phyloP scores from a whole-genome alignment of 2,888 invertebrate species.

The Andrena praecox region DNA sequence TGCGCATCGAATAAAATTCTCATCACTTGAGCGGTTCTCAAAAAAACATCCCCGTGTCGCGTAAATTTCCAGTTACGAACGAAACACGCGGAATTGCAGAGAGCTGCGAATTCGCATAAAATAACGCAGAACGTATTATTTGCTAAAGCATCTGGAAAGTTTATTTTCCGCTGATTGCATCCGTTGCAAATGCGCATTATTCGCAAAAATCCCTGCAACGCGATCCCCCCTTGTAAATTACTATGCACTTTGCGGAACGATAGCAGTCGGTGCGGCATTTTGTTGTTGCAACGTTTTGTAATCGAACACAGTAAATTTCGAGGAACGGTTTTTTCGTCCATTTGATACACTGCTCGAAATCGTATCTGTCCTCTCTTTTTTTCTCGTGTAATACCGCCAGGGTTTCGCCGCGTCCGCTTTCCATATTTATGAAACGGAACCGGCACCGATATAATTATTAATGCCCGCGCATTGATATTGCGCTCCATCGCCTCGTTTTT shows the following conservation, averaged over 20 bases:
- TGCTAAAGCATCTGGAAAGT: constrained; percentile 4
- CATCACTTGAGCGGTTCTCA: too few relatives aligned
- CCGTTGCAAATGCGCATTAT: constrained; percentile 22
- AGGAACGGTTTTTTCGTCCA: constrained; percentile 16
- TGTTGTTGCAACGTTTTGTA: constrained; percentile 22
- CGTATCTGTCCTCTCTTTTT: constrained; percentile 12
- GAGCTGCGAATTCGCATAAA: not conserved
- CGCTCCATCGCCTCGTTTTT: constrained; percentile 30
- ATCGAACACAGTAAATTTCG: constrained; percentile 9
- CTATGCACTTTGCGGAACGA: not conserved
- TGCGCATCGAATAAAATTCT: too few relatives aligned
- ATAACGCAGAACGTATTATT: constrained; percentile 17
- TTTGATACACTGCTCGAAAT: constrained; percentile 11
- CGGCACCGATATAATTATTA: constrained; percentile 15
- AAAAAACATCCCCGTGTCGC: too few relatives aligned
- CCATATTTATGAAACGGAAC: constrained; percentile 52
- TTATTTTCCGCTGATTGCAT: constrained; percentile 10
- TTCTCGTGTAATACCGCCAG: not conserved
- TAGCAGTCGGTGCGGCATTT: constrained; percentile 9
- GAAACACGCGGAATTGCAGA: not conserved
- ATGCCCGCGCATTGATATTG: constrained; percentile 19
- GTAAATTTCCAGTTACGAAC: too few relatives aligned
- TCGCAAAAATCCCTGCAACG: constrained; percentile 12
- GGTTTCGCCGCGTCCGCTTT: not conserved
- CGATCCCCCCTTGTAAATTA: not conserved